These are phyloP conservation scores for Agapornis canus DNA, from an alignment of 2,797 vertebrate genomes.

Conservation along the genomic window DNA sequence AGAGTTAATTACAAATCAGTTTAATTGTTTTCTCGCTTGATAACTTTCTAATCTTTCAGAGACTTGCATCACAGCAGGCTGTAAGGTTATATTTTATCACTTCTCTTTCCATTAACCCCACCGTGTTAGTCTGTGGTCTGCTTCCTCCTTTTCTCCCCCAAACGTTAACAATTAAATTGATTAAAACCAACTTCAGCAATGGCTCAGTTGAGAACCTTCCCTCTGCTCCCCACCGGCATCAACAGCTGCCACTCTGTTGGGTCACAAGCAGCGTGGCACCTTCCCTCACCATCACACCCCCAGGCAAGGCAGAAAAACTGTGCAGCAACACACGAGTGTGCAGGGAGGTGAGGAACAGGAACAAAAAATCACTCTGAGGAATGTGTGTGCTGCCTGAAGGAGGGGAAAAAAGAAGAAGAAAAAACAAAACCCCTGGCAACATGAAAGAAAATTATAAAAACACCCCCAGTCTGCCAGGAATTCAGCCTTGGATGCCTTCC, in stretches of 20 bases:
- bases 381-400: not conserved
- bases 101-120: slow-evolving; percentile 64
- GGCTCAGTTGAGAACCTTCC: not conserved
- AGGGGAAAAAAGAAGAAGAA: not conserved
- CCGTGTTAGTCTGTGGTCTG: slow-evolving; percentile 13
- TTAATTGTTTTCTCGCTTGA: slow-evolving; percentile 67
- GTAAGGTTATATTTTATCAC: slow-evolving; percentile 68
- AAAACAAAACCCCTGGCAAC: not conserved
- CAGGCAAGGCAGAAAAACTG: slow-evolving; percentile 28
- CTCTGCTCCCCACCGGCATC: not conserved
- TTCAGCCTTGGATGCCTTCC: not conserved
- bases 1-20: slow-evolving; percentile 76
- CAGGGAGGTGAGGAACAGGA: not conserved
- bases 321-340: not conserved
- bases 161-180: slow-evolving; percentile 63
- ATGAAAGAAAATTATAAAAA: not conserved
- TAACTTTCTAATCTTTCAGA: slow-evolving; percentile 67
- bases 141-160: slow-evolving; percentile 43
- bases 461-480: not conserved
- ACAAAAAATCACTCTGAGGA: not conserved
- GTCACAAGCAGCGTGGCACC: not conserved
- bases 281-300: not conserved
- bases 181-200: slow-evolving; percentile 44
- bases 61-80: slow-evolving; percentile 63
- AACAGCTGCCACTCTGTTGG: not conserved